Conservation (phyloP, 2,113 vertebrate genomes). For the Geococcyx californianus region DNA sequence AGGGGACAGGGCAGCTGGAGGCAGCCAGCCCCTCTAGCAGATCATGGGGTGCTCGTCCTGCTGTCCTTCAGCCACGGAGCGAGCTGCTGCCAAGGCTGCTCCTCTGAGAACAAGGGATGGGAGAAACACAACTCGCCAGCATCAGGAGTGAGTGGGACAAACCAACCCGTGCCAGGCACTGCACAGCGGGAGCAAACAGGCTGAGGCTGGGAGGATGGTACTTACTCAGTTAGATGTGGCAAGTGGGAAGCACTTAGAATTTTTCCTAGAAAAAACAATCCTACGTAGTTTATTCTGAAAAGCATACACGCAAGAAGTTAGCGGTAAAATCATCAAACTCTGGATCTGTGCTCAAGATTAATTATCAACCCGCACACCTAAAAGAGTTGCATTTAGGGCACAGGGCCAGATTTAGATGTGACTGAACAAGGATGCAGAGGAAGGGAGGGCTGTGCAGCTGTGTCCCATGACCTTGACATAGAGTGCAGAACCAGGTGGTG, state of each 20-base stretch:
- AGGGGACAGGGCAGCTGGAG: background rate
- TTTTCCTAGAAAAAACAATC: background rate
- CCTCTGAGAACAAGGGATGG: background rate
- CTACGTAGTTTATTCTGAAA: background rate
- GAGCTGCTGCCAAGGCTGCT: background rate
- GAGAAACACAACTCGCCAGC: fast-evolving
- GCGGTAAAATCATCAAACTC: background rate
- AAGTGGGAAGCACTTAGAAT: background rate
- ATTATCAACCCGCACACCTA: background rate
- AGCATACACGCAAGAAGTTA: background rate
- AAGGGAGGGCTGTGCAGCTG: background rate
- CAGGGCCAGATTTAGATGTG: background rate
- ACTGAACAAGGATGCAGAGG: background rate
- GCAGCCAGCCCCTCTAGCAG: background rate
- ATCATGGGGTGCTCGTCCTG: background rate
- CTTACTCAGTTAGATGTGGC: background rate
- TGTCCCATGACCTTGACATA: background rate
- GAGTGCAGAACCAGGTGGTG: background rate
- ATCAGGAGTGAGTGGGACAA: background rate
- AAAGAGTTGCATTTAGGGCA: background rate
- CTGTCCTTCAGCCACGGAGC: background rate
- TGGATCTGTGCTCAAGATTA: background rate
- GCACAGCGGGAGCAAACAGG: background rate
- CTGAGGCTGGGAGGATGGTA: background rate
- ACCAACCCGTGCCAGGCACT: background rate